These are phyloP conservation scores for Drosophila murphyi DNA, from an alignment of 1,140 invertebrate species.

Conservation along the genomic window DNA sequence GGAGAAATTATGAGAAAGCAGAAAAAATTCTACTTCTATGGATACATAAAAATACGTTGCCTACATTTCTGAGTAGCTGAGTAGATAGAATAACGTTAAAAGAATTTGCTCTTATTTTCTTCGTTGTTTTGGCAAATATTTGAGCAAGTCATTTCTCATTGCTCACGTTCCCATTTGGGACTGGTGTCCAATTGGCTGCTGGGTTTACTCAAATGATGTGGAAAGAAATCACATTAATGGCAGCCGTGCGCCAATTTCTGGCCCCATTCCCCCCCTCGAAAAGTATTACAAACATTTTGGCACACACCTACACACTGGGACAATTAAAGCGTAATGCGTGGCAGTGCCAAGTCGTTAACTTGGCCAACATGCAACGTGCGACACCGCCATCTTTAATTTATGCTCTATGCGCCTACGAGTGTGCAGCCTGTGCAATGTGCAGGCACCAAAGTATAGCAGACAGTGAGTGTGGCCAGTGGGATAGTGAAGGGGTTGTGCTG, in stretches of 20 bases:
- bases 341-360: constrained; percentile 61
- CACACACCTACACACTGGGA: constrained; percentile 29
- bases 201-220: constrained; percentile 70
- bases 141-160: constrained; percentile 65
- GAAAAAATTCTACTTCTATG: background rate
- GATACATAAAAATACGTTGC: constrained; percentile 23
- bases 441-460: constrained; percentile 35
- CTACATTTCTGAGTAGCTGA: constrained; percentile 18
- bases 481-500: background rate
- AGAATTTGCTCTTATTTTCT: constrained; percentile 1
- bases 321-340: constrained; percentile 57
- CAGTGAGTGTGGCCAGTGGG: background rate
- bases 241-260: constrained; percentile 64
- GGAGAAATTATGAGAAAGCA: constrained; percentile 6
- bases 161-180: constrained; percentile 36
- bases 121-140: constrained; percentile 68
- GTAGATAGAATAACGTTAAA: background rate
- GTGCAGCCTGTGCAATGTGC: constrained; percentile 40
- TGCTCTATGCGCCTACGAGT: constrained; percentile 17
- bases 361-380: constrained; percentile 36
- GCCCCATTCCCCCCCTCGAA: background rate
- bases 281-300: constrained; percentile 33
- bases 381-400: constrained; percentile 51
- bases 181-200: constrained; percentile 46
- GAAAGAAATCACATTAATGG: constrained; percentile 78